Base-by-base conservation (phyloP, 2,888 invertebrate genomes). In the Eremobia ochroleuca region DNA sequence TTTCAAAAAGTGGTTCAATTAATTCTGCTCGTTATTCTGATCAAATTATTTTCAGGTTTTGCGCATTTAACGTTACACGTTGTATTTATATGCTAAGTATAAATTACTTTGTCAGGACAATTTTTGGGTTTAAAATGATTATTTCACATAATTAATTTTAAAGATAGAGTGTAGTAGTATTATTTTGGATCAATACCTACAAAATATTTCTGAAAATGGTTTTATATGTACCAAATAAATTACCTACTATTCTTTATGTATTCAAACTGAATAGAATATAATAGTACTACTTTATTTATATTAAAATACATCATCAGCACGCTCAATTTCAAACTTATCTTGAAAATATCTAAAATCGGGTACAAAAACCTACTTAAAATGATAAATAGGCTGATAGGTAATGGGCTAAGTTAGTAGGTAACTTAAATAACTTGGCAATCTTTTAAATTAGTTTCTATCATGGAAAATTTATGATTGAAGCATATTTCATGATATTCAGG, bases 351-450 rank as follows among this genome's bases (percentile, higher is more conserved):
- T 37, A 4, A 65, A 72, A 81, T 73, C 65, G 64, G 15, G 21
- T 52, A n/a, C 46, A 18, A 28, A 55, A 73, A 73, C 73, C 77
- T 61, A 78, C 58, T 62, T 49, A 31, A 67, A 62, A 78, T 78
- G 59, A 83, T 83, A 40, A 61, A 78, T 61, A 66, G 59, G 59
- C 59, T n/a, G 62, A 72, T 78, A 81, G 43, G 59, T 77, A 77
- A 81, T 77, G 72, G 58, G 15, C 61, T 25, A 73, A 81, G 68
- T 83, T 81, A 34, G 25, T 37, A n/a, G n/a, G n/a, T n/a, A 28
- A 78, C 69, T 81, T 83, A 69, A 46, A 77, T 69, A 71, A 81
- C 68, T 83, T 72, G 9, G 59, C n/a, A 67, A 76, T 52, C 34
- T 80, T 80, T 65, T 69, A 76, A 76, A 52, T 64, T 52, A 52